Base-by-base conservation (phyloP, 2,888 invertebrate species). In the Allacma fusca region DNA sequence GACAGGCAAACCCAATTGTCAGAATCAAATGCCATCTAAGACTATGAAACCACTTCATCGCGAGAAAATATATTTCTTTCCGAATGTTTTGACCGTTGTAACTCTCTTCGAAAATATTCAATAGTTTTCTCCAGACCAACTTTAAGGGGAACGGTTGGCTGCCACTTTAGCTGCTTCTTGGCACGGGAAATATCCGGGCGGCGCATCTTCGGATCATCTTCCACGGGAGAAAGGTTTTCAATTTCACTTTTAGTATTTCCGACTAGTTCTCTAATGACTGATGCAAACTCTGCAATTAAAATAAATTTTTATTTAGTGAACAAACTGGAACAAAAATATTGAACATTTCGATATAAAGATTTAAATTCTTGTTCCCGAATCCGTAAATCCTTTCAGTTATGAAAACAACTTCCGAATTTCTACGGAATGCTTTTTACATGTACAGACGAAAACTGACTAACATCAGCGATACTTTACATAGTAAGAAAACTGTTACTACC, bases 161-260 rank as follows among this genome's bases (percentile, higher is more conserved):
- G 91, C 99, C 99, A 99, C 80, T 92, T 90, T 19, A 99, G 89
- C 85, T 92, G 90, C 78, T 90, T 90, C 85, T 92, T 92, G 2
- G 99, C 99, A 77, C 95, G 88, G 0, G 91, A 90, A 83, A 99
- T 99, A 86, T 98, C 96, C 0, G 99, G 99, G 83, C 93, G 92
- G 68, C 99, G 90, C 80, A 96, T 89, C 86, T 96, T 96, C 0
- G 99, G 99, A 89, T 99, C 99, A 87, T 99, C 99, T 86, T 95
- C 93, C 69, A 97, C 94, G 4, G 96, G 94, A 24, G 94, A 92
- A 80, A 92, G 90, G 84, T 94, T 92, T 24, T 92, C 89, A 78
- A 99, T 92, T 85, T 91, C 90, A 87, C 96, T 97, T 44, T 91
- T 91, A 1, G 84, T 83, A 40, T 95, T 95, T 19, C 96, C 97